Base-by-base conservation (phyloP, 2,113 vertebrate genomes). In the Ahaetulla prasina region DNA sequence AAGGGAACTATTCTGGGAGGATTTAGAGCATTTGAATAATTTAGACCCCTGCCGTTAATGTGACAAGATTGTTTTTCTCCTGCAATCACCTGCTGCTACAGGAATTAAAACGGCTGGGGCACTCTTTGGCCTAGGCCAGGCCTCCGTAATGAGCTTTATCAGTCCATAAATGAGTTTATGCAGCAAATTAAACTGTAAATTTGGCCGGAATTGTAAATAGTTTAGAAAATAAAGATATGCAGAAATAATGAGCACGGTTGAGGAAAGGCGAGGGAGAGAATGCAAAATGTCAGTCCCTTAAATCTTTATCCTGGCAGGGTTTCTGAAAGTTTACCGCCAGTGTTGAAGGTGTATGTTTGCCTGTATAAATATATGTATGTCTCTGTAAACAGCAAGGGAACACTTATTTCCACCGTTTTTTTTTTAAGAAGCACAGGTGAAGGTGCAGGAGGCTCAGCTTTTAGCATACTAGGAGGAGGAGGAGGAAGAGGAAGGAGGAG, bases 21-120 rank as follows among this genome's bases (percentile, higher is more conserved):
- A 99, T 99, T 98, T 99, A 98, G 98, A 98, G 98, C 98, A 99
- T 99, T 98, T 99, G 98, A 99, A 99, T 99, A 99, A 99, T 99
- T 99, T 99, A 99, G 98, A 98, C 98, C 98, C 98, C 98, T 94
- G 97, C 98, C 97, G 98, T 97, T 98, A 98, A 97, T 94, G 97
- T 99, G 99, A 99, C 99, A 99, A 98, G 98, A 98, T 98, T 98
- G 99, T 99, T 99, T 98, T 98, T 99, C 98, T 99, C 98, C 96
- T 95, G 93, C 97, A 98, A 98, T 97, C 98, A 97, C 99, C 98
- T 96, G 98, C 99, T 99, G 99, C 97, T 99, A 97, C 97, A 98
- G 94, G 98, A 98, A 98, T 98, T 98, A 98, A 98, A 98, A 98
- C 97, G 97, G 98, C 95, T 93, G 86, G 97, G 97, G 96, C 97